Evolutionary conservation across 2,888 invertebrate species (phyloP), one percentile per base, ranked within the genome.

Genomic region (Troides helena): DNA sequence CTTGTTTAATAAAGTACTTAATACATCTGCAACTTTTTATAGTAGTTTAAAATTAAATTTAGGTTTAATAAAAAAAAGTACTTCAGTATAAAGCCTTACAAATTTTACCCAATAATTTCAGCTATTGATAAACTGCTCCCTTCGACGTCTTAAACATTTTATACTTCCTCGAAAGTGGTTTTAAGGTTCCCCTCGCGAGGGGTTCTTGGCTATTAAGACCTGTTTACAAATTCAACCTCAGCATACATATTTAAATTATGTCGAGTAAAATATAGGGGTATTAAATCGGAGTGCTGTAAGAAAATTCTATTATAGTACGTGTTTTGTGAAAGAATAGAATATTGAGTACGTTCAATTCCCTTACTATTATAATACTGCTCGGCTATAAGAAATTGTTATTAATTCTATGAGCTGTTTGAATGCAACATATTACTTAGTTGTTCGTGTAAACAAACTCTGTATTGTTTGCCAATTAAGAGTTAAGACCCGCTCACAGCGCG

Each of bases 381-480:
- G 74, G 72, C 72, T 73, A 77, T 76, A 75, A 76, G 76, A 79
- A 74, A 76, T 75, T 73, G 73, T 74, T 73, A 69, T 77, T 77
- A 73, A 75, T 79, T 74, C 71, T 73, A 75, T 76, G 76, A 77
- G 76, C 76, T 72, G 74, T 75, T 75, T 73, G 78, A 75, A 78
- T 79, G 70, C 62, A 67, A 67, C 64, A 71, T 46, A 67, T 65
- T 25, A 50, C 5, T 39, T 39, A 64, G 64, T 67, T 60, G 65
- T 62, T 36, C n/a, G 58, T 71, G 67, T 71, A 72, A 73, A 69
- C 74, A 80, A 80, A 80, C 79, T 76, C 77, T 77, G 83, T 77
- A 82, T 81, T 87, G 87, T 86, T 86, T 85, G 87, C 85, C 85
- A 89, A 88, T 89, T 88, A 88, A 81, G 79, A 80, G 80, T 82